These are phyloP conservation scores for Drosophila mayaguana DNA, from an alignment of 2,888 invertebrate genomes.

Conservation along the genomic window DNA sequence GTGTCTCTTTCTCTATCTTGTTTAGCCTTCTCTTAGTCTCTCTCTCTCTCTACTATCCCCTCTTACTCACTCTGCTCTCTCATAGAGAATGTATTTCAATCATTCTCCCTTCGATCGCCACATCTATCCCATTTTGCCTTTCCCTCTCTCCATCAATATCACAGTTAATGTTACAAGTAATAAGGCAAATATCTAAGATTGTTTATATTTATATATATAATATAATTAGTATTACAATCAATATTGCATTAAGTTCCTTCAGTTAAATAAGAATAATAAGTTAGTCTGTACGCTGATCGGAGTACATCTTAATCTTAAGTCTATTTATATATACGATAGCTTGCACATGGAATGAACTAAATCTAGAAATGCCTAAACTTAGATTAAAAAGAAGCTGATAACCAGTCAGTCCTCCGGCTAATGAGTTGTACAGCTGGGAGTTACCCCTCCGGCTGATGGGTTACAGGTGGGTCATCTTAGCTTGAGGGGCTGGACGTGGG, in stretches of 20 bases:
- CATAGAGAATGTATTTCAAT: neutral
- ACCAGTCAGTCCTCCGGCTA: neutral
- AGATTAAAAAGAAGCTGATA: neutral
- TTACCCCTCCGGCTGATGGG: neutral
- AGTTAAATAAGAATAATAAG: constrained; percentile 24
- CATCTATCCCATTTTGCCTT: too few species aligned
- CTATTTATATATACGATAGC: constrained; percentile 24
- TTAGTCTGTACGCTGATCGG: constrained; percentile 38
- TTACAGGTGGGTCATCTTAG: constrained; percentile 60
- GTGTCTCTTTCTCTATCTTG: too few species aligned
- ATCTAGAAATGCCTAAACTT: constrained; percentile 23
- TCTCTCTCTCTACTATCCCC: neutral
- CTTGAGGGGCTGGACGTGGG: constrained; percentile 74
- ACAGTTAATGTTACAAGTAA: neutral
- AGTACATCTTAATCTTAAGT: constrained; percentile 33
- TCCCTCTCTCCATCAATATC: too few species aligned
- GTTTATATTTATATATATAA: neutral
- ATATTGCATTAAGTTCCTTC: constrained; percentile 5
- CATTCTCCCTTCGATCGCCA: too few species aligned
- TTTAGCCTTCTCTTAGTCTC: neutral
- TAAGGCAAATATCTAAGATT: neutral
- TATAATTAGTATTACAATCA: constrained; percentile 9
- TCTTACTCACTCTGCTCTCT: neutral
- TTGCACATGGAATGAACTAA: constrained; percentile 51
- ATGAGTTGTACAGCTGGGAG: neutral